Evolutionary conservation across 2,113 vertebrate species (phyloP).

Genomic region (Caracal caracal): DNA sequence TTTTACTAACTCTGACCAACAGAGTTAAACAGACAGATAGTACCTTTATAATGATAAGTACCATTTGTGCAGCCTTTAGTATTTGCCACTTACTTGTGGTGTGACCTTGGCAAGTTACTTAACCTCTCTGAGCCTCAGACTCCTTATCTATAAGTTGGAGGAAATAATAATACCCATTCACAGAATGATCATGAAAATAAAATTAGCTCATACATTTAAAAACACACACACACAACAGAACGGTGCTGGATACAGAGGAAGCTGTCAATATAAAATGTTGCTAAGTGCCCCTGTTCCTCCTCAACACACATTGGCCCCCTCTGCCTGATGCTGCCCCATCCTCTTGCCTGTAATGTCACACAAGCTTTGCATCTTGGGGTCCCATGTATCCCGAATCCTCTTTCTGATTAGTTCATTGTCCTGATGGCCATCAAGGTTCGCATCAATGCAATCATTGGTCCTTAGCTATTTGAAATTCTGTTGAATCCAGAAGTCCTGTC

Average conservation of each 20-base stretch:
- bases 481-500: background rate
- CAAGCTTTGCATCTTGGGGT: accelerated
- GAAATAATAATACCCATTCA: background rate
- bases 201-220: background rate
- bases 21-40: background rate
- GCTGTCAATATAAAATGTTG: background rate
- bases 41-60: background rate
- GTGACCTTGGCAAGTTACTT: background rate
- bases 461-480: background rate
- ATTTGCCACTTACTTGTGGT: background rate
- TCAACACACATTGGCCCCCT: background rate
- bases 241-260: background rate
- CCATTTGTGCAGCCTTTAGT: background rate
- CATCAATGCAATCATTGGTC: accelerated
- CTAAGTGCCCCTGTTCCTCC: background rate
- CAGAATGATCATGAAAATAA: background rate
- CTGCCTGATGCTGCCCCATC: background rate
- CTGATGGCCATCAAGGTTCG: background rate
- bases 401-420: background rate
- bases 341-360: accelerated
- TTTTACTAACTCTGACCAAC: background rate
- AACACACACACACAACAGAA: background rate
- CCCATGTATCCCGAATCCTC: background rate
- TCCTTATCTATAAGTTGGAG: background rate
- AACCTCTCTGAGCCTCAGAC: background rate